Evolutionary conservation across 2,888 invertebrate species (phyloP).

Genomic region (Thymelicus sylvestris): DNA sequence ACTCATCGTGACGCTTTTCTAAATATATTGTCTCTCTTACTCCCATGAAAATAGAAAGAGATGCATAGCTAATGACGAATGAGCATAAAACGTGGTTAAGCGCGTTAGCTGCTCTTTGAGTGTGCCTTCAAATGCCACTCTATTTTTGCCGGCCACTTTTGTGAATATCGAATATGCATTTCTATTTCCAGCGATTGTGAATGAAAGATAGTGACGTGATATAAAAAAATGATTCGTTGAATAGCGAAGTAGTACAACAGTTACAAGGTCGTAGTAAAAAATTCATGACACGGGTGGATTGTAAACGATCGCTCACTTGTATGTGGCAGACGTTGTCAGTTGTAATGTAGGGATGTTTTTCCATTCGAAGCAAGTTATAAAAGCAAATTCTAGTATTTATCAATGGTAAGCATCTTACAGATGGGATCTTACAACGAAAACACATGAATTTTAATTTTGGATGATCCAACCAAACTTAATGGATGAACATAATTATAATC

Average conservation of each 20-base stretch:
- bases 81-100: constrained; percentile 15
- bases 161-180: constrained; percentile 26
- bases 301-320: neutral
- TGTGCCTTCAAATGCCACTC: constrained; percentile 30
- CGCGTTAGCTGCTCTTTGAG: constrained; percentile 8
- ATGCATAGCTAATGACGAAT: constrained; percentile 21
- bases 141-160: constrained; percentile 25
- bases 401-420: neutral
- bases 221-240: neutral
- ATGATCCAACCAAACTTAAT: neutral
- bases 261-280: constrained; percentile 2
- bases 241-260: neutral
- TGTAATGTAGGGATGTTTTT: neutral
- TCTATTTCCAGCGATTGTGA: constrained; percentile 27
- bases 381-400: neutral
- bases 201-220: constrained; percentile 18
- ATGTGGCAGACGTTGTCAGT: neutral
- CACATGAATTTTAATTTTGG: neutral
- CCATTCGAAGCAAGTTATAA: neutral
- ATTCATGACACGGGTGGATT: neutral
- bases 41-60: constrained; percentile 13
- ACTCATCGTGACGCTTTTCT: constrained; percentile 18
- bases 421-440: no score
- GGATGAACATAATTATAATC: no score
- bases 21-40: constrained; percentile 17